Base-by-base conservation (phyloP, 2,888 invertebrate species). In the Geophilus truncorum region DNA sequence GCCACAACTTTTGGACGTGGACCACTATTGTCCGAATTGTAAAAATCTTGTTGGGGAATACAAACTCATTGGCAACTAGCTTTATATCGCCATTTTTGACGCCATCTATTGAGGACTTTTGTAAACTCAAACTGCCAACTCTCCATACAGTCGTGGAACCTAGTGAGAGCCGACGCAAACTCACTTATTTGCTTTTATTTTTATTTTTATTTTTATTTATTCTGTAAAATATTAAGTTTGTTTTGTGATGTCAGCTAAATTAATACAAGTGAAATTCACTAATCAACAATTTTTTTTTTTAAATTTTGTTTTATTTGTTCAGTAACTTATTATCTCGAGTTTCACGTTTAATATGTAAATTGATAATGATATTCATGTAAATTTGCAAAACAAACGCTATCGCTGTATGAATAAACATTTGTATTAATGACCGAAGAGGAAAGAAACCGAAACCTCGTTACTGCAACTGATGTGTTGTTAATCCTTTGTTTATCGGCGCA, bases 11-110 rank as follows among this genome's bases (percentile, higher is more conserved):
- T 93, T 95, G 93, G 94, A 95, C 85, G 93, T 94, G 12, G 93
- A 94, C 84, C 96, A 96, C 87, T 92, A 90, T 83, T 96, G 96
- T 86, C 95, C 96, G 57, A 92, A 94, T 86, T 96, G 96, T 88
- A 91, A 91, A 28, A 70, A 70, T 12, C 70, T 70, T 25, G 28
- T 70, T 25, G 70, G 70, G 6, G 70, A 70, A 25, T 70, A 70
- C 70, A 70, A n/a, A 51, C n/a, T 18, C 18, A 51, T 51, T 21
- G 51, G 51, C 0, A 6, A 6, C 21, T 18, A 51, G 18, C 15
- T 7, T 51, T 51, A n/a, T 18, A n/a, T 6, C 51, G 7, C 18
- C 51, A 18, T 51, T n/a, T 5, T 51, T 51, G 1, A 51, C 5
- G 51, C 51, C 51, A 51, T 51, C 51, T 51, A 51, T 51, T 18